Conservation (phyloP, 2,888 invertebrate species). For the Metellina segmentata region DNA sequence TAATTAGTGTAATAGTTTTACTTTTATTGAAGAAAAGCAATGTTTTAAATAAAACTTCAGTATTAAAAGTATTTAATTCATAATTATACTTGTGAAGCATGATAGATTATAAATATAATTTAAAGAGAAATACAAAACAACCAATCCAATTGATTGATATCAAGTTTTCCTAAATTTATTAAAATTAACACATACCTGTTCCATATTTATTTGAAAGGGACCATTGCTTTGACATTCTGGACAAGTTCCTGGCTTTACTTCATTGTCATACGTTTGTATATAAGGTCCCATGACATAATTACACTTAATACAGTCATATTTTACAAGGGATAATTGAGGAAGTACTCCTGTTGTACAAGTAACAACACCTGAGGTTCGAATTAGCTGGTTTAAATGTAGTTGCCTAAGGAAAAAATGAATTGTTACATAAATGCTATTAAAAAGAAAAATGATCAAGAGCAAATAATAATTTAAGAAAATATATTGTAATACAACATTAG, state of each 20-base stretch:
- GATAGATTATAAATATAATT: no score
- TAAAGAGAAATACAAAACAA: no score
- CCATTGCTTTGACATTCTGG: slow-evolving; percentile 98
- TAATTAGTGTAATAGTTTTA: no score
- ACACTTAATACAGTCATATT: slow-evolving; percentile 98
- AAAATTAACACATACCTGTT: slow-evolving; percentile 82
- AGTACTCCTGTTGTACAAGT: slow-evolving; percentile 96
- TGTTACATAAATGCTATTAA: not conserved
- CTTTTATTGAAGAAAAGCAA: no score
- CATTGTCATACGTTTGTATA: slow-evolving; percentile 94
- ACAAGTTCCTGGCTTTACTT: slow-evolving; percentile 97
- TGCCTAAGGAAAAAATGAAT: slow-evolving; percentile 80
- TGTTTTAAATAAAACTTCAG: no score
- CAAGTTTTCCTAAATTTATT: no score
- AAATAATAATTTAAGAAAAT: not conserved
- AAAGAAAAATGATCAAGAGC: not conserved
- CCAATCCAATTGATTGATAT: no score
- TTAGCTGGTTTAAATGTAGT: slow-evolving; percentile 92
- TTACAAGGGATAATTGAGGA: slow-evolving; percentile 96
- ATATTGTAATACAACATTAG: not conserved
- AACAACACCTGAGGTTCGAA: slow-evolving; percentile 95
- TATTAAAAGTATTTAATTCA: no score
- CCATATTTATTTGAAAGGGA: slow-evolving; percentile 99
- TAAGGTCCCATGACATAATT: slow-evolving; percentile 97
- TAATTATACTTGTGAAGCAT: no score